These are phyloP conservation scores for Eidolon helvum DNA, from an alignment of 2,113 vertebrate genomes.

Conservation along the genomic window DNA sequence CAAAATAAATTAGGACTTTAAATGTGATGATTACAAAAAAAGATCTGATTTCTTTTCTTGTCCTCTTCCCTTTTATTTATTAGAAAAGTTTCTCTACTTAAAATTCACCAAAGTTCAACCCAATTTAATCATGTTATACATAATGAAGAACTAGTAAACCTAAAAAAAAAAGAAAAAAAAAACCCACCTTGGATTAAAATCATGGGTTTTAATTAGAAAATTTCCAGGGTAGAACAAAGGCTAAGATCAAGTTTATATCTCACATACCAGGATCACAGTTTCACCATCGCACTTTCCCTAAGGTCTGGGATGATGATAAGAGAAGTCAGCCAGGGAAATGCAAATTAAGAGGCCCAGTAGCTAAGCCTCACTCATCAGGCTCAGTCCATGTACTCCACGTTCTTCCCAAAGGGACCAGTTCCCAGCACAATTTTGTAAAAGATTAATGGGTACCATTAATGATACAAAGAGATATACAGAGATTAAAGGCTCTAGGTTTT, in stretches of 20 bases:
- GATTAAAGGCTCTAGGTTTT: not conserved
- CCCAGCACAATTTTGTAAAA: not conserved
- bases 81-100: conserved; percentile 4
- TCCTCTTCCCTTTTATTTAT: not conserved
- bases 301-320: not conserved
- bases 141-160: not conserved
- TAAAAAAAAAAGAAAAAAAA: not conserved
- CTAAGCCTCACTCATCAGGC: not conserved
- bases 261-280: conserved; percentile 9
- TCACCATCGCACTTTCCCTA: not conserved
- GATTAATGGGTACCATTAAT: not conserved
- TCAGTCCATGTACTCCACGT: not conserved
- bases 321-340: not conserved
- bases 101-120: not conserved
- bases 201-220: conserved; percentile 43
- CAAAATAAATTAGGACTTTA: not conserved
- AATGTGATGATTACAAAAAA: not conserved
- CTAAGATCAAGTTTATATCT: conserved; percentile 55
- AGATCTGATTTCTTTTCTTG: not conserved
- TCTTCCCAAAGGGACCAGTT: not conserved
- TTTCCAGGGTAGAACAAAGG: not conserved
- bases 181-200: conserved; percentile 47
- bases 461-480: not conserved
- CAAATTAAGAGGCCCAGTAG: not conserved
- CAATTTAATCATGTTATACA: not conserved